Evolutionary conservation across 2,113 vertebrate species (phyloP).

Genomic region (Psilopsiagon aurifrons): DNA sequence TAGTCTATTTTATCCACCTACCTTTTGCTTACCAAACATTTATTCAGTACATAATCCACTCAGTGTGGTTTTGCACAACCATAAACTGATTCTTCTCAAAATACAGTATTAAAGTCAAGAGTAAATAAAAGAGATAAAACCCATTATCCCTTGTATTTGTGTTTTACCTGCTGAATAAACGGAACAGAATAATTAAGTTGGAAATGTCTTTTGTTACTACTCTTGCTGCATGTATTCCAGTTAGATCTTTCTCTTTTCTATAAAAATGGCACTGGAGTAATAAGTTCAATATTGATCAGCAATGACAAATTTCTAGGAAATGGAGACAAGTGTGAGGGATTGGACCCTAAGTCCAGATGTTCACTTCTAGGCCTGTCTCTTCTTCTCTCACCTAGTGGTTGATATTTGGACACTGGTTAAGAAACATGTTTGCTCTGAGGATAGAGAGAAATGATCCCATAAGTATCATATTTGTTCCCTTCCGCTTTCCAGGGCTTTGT

Average conservation of each 20-base stretch:
- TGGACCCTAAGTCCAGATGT: background rate
- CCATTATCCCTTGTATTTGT: background rate
- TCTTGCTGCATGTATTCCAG: background rate
- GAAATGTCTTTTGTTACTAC: background rate
- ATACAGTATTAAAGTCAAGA: background rate
- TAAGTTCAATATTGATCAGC: background rate
- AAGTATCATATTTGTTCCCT: background rate
- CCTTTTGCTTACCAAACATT: background rate
- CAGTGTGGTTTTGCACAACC: background rate
- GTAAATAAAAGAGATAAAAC: background rate
- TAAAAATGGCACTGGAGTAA: background rate
- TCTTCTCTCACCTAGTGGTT: background rate
- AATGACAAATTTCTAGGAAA: background rate
- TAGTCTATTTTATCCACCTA: background rate
- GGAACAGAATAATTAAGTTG: background rate
- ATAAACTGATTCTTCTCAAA: background rate
- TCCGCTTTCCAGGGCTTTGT: background rate
- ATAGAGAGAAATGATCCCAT: background rate
- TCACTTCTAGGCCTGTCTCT: background rate
- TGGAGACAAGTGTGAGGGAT: background rate
- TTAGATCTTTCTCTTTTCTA: background rate
- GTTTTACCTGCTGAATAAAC: constrained; percentile 9
- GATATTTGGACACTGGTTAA: background rate
- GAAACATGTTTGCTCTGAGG: background rate
- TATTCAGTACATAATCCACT: background rate